Evolutionary conservation across 2,797 vertebrate species (phyloP).

Genomic region (Pogoniulus pusillus): DNA sequence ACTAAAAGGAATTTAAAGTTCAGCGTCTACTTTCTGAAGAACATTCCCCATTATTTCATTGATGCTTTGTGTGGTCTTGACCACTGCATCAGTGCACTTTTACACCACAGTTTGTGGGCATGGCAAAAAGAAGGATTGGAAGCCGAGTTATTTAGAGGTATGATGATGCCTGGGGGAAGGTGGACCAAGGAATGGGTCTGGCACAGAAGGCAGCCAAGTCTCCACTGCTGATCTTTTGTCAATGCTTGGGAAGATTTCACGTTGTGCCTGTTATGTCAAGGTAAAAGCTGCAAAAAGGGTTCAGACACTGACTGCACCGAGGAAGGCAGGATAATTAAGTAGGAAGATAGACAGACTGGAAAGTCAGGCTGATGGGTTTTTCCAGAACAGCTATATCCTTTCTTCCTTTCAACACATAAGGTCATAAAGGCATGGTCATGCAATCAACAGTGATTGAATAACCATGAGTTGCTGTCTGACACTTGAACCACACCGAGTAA

Average conservation of each 20-base stretch:
- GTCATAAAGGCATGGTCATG: constrained; percentile 5
- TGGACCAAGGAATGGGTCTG: not conserved
- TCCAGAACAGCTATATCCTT: not conserved
- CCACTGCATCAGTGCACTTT: not conserved
- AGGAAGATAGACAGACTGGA: not conserved
- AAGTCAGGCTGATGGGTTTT: constrained; percentile 14
- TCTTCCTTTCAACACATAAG: not conserved
- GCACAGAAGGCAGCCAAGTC: not conserved
- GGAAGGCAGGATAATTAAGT: not conserved
- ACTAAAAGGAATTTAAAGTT: not conserved
- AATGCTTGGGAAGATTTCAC: not conserved
- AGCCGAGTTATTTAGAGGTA: not conserved
- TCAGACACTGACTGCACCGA: not conserved
- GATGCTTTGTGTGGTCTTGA: not conserved
- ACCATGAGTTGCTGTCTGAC: constrained; percentile 38
- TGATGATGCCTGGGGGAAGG: not conserved
- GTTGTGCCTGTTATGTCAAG: not conserved
- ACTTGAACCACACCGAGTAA: constrained; percentile 39
- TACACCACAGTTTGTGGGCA: not conserved
- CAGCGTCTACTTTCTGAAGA: not conserved
- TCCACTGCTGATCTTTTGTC: not conserved
- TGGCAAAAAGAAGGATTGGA: not conserved
- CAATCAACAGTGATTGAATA: constrained; percentile 49
- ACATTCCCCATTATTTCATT: not conserved
- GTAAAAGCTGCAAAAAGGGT: not conserved